Evolutionary conservation across 1,140 invertebrate species (phyloP).

Genomic region (Andricus grossulariae): DNA sequence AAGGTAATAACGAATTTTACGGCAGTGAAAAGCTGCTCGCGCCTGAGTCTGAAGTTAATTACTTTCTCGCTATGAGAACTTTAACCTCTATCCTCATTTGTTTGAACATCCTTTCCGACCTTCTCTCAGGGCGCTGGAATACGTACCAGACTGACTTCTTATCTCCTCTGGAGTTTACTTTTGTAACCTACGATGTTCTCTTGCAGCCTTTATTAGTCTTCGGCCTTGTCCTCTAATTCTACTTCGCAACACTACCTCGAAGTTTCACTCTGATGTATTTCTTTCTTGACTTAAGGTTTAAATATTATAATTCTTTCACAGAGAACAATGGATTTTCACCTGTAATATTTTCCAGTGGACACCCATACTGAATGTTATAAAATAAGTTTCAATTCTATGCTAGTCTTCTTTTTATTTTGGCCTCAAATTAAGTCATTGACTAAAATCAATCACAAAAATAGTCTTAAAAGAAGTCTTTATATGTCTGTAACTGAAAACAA

Average conservation of each 20-base stretch:
- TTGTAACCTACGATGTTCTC: constrained; percentile 48
- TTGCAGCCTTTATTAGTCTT: constrained; percentile 53
- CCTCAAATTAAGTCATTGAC: no score
- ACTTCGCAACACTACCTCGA: background rate
- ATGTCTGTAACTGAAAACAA: no score
- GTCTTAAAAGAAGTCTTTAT: no score
- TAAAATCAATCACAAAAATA: no score
- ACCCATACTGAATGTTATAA: no score
- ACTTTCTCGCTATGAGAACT: constrained; percentile 53
- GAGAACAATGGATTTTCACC: no score
- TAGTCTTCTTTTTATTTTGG: no score
- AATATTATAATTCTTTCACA: no score
- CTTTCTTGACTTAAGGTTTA: no score
- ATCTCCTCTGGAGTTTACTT: constrained; percentile 45
- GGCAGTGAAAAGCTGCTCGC: background rate
- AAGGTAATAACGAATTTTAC: constrained; percentile 57
- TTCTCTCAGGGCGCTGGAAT: constrained; percentile 33
- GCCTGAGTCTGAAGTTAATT: constrained; percentile 50
- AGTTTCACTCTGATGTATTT: background rate
- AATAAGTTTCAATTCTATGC: no score
- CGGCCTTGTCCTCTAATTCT: constrained; percentile 19
- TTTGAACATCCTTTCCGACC: constrained; percentile 49
- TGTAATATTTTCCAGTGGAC: no score
- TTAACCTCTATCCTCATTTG: constrained; percentile 55
- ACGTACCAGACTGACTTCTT: constrained; percentile 39